Percentiles rank a stretch among this genome's conserved stretches.
These are phyloP conservation scores for Hepsetus odoe DNA, from an alignment of 2,113 vertebrate species.

Conservation along the genomic window DNA sequence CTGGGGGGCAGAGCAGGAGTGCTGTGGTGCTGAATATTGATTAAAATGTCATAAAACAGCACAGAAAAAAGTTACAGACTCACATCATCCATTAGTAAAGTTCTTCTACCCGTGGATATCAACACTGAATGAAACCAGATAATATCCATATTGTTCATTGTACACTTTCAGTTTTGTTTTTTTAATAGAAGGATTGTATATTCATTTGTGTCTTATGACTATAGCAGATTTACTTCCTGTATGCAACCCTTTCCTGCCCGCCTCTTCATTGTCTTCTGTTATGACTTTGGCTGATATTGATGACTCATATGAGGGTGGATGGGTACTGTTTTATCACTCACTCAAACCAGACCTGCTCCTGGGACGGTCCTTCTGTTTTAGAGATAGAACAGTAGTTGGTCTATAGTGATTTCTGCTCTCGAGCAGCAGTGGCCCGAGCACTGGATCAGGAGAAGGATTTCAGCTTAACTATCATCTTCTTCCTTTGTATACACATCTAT, in stretches of 20 bases:
- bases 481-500: too few relatives aligned
- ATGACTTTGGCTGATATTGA: constrained; percentile 41
- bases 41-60: too few relatives aligned
- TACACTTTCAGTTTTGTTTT: background rate
- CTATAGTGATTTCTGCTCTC: background rate
- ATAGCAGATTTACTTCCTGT: constrained; percentile 7
- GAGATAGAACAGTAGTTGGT: background rate
- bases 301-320: constrained; percentile 45
- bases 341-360: background rate
- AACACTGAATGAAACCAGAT: too few relatives aligned
- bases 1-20: too few relatives aligned
- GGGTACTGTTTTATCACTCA: constrained; percentile 19
- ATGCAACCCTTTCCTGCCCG: background rate
- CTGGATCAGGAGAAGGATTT: background rate
- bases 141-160: too few relatives aligned
- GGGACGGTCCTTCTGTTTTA: background rate
- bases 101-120: too few relatives aligned
- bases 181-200: background rate
- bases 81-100: too few relatives aligned
- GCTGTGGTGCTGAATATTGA: too few relatives aligned
- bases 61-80: too few relatives aligned
- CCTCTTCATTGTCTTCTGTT: constrained; percentile 25
- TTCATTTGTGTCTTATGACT: constrained; percentile 28
- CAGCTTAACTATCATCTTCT: background rate
- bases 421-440: background rate